phyloP scores from a whole-genome alignment of 2,113 vertebrate genomes.

The Solenodon paradoxus region DNA sequence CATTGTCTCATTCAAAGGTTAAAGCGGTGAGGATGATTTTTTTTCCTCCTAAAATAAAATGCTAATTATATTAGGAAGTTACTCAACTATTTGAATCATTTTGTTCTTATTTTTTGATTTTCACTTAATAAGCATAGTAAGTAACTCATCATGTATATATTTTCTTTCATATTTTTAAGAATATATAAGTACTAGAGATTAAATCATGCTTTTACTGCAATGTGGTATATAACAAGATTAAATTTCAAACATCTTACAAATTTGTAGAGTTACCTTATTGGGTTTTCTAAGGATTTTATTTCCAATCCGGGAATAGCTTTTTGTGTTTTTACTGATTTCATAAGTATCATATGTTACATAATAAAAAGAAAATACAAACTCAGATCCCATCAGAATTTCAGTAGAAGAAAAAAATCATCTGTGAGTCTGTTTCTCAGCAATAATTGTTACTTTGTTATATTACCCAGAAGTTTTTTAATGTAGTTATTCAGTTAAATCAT shows the following conservation, averaged over 20 bases:
- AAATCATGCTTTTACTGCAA: background rate
- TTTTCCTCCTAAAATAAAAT: background rate
- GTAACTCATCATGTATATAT: background rate
- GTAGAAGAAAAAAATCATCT: background rate
- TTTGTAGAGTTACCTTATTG: background rate
- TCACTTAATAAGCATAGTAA: background rate
- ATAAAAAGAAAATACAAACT: background rate
- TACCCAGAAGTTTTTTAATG: background rate
- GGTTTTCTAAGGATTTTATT: background rate
- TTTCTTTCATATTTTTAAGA: slow-evolving; percentile 25
- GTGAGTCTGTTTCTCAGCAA: background rate
- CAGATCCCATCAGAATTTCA: background rate
- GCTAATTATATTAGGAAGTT: background rate
- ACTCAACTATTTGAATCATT: background rate
- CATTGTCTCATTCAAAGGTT: background rate
- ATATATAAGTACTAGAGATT: background rate
- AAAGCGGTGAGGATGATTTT: background rate
- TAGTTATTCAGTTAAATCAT: background rate
- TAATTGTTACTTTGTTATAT: background rate
- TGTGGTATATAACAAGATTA: background rate
- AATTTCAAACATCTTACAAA: background rate
- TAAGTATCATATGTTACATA: background rate
- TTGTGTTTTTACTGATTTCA: slow-evolving; percentile 22
- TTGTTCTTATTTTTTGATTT: background rate
- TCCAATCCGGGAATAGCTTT: background rate